Percentiles rank a stretch among this genome's conserved stretches.
Conservation (phyloP, 2,888 invertebrate species). For the Adineta ricciae region DNA sequence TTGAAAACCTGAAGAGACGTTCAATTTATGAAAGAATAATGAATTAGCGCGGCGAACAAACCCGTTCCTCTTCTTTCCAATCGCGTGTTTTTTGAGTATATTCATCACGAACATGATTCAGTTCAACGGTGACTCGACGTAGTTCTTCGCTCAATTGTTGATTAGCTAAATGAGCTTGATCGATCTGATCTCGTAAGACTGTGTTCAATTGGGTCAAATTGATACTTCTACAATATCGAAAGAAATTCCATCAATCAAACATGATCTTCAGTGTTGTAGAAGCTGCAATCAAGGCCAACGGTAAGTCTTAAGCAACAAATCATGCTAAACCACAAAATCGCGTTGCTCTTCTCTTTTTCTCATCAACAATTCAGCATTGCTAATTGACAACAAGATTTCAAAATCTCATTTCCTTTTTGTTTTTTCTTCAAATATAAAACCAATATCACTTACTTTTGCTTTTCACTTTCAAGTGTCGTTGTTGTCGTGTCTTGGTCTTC, state of each 20-base stretch:
- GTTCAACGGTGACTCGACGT: conserved; percentile 81
- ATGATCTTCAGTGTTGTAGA: too few relatives aligned
- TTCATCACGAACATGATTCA: conserved; percentile 78
- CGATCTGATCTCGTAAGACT: conserved; percentile 73
- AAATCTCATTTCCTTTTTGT: conserved; percentile 36
- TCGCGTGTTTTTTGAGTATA: conserved; percentile 79
- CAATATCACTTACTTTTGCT: conserved; percentile 58
- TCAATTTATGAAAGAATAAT: conserved; percentile 59
- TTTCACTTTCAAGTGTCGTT: conserved; percentile 73
- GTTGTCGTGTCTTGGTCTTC: background rate
- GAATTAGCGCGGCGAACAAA: conserved; percentile 40
- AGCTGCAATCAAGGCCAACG: too few relatives aligned
- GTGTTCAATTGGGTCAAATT: conserved; percentile 70
- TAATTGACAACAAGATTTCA: background rate
- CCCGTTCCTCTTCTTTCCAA: conserved; percentile 89
- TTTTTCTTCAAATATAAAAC: too few relatives aligned
- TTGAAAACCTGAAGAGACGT: conserved; percentile 75
- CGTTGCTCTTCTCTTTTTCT: too few relatives aligned
- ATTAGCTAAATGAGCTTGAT: conserved; percentile 80
- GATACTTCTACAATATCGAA: conserved; percentile 29
- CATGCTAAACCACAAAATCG: too few relatives aligned
- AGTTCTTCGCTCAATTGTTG: conserved; percentile 78
- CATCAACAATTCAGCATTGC: too few relatives aligned
- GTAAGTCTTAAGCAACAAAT: too few relatives aligned
- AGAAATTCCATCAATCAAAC: too few relatives aligned